A percentile compares a stretch with the other conserved stretches of the same genome.
These are phyloP conservation scores for Phrynosoma blainvillii DNA, from an alignment of 2,113 vertebrate species.

Conservation along the genomic window DNA sequence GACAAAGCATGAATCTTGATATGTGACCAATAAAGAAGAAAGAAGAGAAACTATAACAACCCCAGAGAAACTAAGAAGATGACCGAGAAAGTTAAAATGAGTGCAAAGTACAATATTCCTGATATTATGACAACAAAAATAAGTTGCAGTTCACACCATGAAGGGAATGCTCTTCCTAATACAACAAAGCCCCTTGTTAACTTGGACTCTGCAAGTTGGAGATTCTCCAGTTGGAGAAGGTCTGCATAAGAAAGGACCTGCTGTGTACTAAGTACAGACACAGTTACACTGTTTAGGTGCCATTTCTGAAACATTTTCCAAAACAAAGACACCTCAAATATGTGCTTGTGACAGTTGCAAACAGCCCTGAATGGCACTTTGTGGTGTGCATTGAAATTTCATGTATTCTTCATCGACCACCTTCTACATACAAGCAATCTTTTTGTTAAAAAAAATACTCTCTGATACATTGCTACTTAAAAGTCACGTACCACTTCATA, in stretches of 20 bases:
- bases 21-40: not conserved
- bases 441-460: conserved; percentile 32
- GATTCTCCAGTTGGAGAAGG: conserved; percentile 8
- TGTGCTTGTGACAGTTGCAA: conserved; percentile 25
- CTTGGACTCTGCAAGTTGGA: conserved; percentile 30
- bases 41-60: conserved; percentile 25
- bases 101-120: conserved; percentile 31
- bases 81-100: conserved; percentile 36
- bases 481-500: conserved; percentile 37
- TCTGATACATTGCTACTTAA: conserved; percentile 43
- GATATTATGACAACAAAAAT: not conserved
- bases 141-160: not conserved
- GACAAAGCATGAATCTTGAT: conserved; percentile 12
- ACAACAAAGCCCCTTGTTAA: conserved; percentile 6
- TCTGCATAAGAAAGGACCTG: not conserved
- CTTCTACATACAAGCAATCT: not conserved
- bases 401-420: conserved; percentile 45
- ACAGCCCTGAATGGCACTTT: conserved; percentile 56
- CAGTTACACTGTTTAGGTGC: conserved; percentile 18
- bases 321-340: conserved; percentile 33
- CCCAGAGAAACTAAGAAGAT: conserved; percentile 39
- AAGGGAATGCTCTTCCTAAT: not conserved
- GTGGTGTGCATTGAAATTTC: not conserved
- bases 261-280: accelerated
- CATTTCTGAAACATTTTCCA: conserved; percentile 25